phyloP scores from a whole-genome alignment of 2,797 vertebrate species.

The Enteromius paludinosus region DNA sequence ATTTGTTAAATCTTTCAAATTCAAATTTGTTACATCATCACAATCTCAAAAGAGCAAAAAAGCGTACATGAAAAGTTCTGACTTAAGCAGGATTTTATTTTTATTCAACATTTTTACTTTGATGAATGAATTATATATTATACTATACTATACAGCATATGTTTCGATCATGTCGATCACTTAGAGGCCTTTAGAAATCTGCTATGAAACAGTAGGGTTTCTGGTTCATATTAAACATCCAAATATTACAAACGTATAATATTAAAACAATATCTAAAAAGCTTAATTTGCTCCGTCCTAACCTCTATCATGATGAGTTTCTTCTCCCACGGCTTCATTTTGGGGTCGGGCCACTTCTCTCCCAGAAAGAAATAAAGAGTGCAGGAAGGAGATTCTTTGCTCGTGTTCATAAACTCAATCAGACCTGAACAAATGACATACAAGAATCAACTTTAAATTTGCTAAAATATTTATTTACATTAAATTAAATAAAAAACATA shows the following conservation, averaged over 20 bases:
- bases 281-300: background rate
- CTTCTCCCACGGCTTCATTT: constrained; percentile 79
- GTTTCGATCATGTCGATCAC: background rate
- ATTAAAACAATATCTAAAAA: background rate
- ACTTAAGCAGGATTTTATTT: background rate
- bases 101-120: background rate
- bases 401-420: constrained; percentile 70
- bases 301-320: constrained; percentile 89
- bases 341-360: constrained; percentile 85
- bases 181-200: background rate
- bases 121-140: background rate
- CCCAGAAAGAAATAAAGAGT: constrained; percentile 86
- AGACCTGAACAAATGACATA: constrained; percentile 72
- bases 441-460: background rate
- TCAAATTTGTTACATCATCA: too few relatives aligned
- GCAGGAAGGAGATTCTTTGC: constrained; percentile 71
- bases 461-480: too few relatives aligned
- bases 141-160: background rate
- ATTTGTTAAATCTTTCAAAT: too few relatives aligned
- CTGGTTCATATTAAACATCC: background rate
- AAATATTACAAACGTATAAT: background rate
- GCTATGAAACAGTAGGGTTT: background rate
- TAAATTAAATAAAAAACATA: too few relatives aligned
- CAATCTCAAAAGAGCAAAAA: too few relatives aligned
- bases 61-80: too few relatives aligned